Conservation (phyloP, 2,888 invertebrate species). For the Maniola hyperantus region DNA sequence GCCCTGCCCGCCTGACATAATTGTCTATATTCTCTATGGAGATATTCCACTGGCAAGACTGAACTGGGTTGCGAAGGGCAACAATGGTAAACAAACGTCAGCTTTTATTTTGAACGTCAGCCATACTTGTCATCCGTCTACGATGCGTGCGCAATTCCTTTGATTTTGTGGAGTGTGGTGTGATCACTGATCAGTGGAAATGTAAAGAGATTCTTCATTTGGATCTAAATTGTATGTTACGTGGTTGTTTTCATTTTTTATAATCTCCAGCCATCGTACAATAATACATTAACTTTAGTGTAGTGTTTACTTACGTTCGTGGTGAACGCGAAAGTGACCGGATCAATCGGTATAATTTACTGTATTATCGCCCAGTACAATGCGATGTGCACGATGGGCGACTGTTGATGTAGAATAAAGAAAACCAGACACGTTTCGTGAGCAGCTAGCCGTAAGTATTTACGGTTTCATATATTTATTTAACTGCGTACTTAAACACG, state of each 20-base stretch:
- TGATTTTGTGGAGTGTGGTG: conserved; percentile 46
- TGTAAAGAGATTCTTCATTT: conserved; percentile 43
- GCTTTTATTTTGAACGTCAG: conserved; percentile 37
- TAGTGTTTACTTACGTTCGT: conserved; percentile 40
- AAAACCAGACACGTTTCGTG: conserved; percentile 41
- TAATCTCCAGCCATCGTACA: conserved; percentile 45
- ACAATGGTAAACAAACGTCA: conserved; percentile 40
- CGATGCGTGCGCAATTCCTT: conserved; percentile 55
- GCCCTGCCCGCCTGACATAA: no score
- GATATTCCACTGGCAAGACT: not conserved
- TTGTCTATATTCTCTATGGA: not conserved
- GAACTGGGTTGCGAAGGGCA: conserved; percentile 20
- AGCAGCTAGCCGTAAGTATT: conserved; percentile 41
- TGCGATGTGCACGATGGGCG: conserved; percentile 59
- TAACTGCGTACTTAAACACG: conserved; percentile 18
- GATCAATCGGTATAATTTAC: conserved; percentile 52
- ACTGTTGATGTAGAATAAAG: conserved; percentile 57
- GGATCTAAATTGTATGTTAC: conserved; percentile 41
- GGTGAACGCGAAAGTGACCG: conserved; percentile 48
- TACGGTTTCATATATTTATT: conserved; percentile 16
- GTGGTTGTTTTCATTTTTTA: conserved; percentile 41
- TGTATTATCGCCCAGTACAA: conserved; percentile 55
- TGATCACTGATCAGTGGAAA: conserved; percentile 46
- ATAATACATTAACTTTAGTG: conserved; percentile 42
- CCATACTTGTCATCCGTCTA: conserved; percentile 28